Percentiles rank a stretch among this genome's conserved stretches.
Conservation (phyloP, 2,113 vertebrate genomes). For the Heterochromis multidens region DNA sequence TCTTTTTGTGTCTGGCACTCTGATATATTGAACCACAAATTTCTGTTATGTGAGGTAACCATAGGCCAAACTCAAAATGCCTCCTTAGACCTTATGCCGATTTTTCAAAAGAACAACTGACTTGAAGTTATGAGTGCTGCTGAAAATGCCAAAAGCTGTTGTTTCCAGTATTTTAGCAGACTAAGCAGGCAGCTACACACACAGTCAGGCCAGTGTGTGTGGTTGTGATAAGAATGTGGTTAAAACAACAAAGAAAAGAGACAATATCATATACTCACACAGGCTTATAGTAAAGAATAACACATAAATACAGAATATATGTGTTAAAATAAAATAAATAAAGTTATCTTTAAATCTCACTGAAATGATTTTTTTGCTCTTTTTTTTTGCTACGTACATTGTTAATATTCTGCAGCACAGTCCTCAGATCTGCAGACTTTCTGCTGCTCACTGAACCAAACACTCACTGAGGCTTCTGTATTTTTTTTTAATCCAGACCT, state of each 20-base stretch:
- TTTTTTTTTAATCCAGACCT: neutral
- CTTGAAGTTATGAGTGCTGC: neutral
- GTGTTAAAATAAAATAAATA: neutral
- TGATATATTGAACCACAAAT: neutral
- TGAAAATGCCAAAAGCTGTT: neutral
- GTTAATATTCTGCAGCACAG: neutral
- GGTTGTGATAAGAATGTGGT: neutral
- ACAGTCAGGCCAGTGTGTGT: neutral
- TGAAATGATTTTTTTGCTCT: too few relatives aligned
- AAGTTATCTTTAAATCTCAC: fast-evolving
- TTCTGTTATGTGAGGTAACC: neutral
- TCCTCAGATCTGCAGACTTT: neutral
- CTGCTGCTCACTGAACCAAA: neutral
- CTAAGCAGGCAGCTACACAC: neutral
- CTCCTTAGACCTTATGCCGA: neutral
- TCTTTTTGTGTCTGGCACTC: neutral
- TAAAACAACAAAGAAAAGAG: neutral
- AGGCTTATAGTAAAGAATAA: fast-evolving
- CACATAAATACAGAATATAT: neutral
- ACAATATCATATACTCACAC: neutral
- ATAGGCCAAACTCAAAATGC: neutral
- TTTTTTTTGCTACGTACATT: neutral
- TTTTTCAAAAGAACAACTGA: neutral
- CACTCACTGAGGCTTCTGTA: fast-evolving
- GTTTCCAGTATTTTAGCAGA: neutral